phyloP scores from a whole-genome alignment of 2,113 vertebrate species.

The Formicarius rufipectus region DNA sequence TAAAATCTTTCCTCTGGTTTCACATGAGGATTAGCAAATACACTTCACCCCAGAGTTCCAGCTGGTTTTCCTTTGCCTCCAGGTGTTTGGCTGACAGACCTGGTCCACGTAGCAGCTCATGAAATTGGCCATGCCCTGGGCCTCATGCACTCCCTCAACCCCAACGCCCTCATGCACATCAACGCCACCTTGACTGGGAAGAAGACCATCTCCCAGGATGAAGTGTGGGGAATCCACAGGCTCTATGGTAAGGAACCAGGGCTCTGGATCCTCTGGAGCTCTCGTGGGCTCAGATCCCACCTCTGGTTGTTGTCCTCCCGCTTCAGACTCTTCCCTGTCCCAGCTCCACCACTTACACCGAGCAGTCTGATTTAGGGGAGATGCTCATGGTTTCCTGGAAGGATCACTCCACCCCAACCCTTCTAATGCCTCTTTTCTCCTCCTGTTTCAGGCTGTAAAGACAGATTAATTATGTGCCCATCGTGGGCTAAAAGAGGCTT shows the following conservation, averaged over 20 bases:
- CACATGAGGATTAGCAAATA: neutral
- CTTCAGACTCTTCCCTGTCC: accelerated
- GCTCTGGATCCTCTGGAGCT: neutral
- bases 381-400: neutral
- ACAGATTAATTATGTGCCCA: slow-evolving; percentile 86
- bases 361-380: too few relatives aligned
- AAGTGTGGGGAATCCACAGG: slow-evolving; percentile 93
- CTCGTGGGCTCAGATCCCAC: accelerated
- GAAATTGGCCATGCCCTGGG: slow-evolving; percentile 94
- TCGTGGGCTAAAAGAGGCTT: slow-evolving; percentile 88
- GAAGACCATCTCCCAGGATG: slow-evolving; percentile 90
- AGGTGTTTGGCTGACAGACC: slow-evolving; percentile 96
- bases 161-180: slow-evolving; percentile 91
- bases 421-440: neutral
- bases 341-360: neutral
- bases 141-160: slow-evolving; percentile 93
- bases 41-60: accelerated
- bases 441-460: slow-evolving; percentile 84
- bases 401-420: accelerated
- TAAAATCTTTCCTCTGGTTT: neutral
- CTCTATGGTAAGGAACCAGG: slow-evolving; percentile 83
- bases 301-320: too few relatives aligned
- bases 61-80: neutral
- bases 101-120: slow-evolving; percentile 93
- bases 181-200: slow-evolving; percentile 92